Conservation (phyloP, 1,140 invertebrate genomes). For the Plectus sambesii region DNA sequence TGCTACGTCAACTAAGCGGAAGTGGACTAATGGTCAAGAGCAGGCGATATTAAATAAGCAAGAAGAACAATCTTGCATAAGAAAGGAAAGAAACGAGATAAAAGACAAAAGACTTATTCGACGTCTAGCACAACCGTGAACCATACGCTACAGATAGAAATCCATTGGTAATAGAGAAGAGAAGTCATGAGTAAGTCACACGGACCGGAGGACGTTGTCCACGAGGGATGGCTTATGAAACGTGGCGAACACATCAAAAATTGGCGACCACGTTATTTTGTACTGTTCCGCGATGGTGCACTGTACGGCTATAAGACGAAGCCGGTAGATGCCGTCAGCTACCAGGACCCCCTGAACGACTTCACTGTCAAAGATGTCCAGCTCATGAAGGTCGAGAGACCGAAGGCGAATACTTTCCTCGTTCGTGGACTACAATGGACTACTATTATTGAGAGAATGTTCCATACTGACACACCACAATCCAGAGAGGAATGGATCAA, state of each 20-base stretch:
- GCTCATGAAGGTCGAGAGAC: constrained; percentile 85
- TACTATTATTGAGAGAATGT: constrained; percentile 91
- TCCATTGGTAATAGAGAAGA: too few relatives aligned
- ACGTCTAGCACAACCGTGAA: too few relatives aligned
- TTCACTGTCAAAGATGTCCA: constrained; percentile 87
- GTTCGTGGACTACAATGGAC: constrained; percentile 94
- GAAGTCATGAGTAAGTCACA: too few relatives aligned
- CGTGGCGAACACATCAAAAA: constrained; percentile 60
- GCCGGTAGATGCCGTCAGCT: constrained; percentile 58
- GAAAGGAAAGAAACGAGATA: too few relatives aligned
- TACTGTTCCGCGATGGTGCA: constrained; percentile 79
- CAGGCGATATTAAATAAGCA: too few relatives aligned
- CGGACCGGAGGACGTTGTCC: constrained; percentile 26
- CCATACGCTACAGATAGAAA: too few relatives aligned
- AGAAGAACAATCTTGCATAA: too few relatives aligned
- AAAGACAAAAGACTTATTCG: too few relatives aligned
- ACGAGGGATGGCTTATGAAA: constrained; percentile 39
- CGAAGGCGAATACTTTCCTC: constrained; percentile 89
- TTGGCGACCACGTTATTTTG: constrained; percentile 90
- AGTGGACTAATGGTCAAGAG: too few relatives aligned
- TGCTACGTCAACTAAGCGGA: too few relatives aligned
- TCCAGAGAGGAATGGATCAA: constrained; percentile 44
- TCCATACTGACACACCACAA: constrained; percentile 73
- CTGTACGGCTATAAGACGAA: constrained; percentile 82
- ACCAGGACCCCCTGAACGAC: constrained; percentile 79